phyloP scores from a whole-genome alignment of 2,113 vertebrate genomes.

The Elachura formosa region DNA sequence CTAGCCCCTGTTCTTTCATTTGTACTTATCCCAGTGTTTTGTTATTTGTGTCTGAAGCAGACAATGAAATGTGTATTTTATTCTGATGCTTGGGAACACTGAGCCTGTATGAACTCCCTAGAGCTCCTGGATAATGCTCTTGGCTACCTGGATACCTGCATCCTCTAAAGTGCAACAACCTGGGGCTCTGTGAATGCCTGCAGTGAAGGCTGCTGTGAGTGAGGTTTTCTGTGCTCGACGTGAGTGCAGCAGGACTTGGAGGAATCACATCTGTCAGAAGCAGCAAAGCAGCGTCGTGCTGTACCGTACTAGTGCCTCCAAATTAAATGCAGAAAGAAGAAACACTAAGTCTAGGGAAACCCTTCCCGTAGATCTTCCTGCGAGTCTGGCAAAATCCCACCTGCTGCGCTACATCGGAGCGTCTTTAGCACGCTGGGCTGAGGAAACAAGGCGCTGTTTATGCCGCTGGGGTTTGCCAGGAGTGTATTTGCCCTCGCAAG shows the following conservation, averaged over 20 bases:
- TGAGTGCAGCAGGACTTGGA: not conserved
- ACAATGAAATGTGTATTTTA: not conserved
- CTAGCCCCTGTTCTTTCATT: not conserved
- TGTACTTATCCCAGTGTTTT: fast-evolving
- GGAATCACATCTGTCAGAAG: not conserved
- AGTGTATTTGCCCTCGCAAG: too few relatives aligned
- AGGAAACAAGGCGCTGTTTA: not conserved
- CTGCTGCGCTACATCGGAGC: fast-evolving
- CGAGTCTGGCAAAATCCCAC: not conserved
- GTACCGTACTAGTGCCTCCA: not conserved
- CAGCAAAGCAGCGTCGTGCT: not conserved
- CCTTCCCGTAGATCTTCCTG: not conserved
- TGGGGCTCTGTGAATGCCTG: not conserved
- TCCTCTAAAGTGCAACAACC: not conserved
- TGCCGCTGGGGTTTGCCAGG: fast-evolving
- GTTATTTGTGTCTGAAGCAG: not conserved
- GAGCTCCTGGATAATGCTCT: not conserved
- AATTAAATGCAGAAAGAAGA: not conserved
- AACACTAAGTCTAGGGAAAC: not conserved
- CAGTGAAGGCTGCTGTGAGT: not conserved
- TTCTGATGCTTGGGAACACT: not conserved
- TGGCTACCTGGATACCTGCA: not conserved
- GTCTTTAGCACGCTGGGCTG: not conserved
- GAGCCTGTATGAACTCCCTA: not conserved
- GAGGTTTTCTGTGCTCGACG: fast-evolving